Percentiles rank a stretch among this genome's conserved stretches.
These are phyloP conservation scores for Halocynthia aurantium DNA, from an alignment of 23 tunicate species.

Conservation along the genomic window DNA sequence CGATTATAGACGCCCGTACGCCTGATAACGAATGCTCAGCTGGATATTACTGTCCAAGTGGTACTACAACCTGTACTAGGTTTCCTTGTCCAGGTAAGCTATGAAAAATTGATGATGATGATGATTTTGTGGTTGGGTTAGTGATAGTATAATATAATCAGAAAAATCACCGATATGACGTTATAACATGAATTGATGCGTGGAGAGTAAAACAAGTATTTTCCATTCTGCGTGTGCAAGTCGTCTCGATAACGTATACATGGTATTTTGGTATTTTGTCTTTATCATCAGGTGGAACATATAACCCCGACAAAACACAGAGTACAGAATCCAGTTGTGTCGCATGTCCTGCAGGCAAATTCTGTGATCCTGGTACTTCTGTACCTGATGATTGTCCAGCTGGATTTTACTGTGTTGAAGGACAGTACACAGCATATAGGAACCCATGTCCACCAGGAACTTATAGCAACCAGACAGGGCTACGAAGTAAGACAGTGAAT, in stretches of 20 bases:
- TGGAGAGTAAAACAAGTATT: no score
- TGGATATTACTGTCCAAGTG: constrained; percentile 78
- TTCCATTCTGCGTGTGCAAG: no score
- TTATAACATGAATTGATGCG: no score
- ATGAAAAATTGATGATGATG: no score
- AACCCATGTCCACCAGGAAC: constrained; percentile 96
- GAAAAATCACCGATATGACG: no score
- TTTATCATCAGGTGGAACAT: constrained; percentile 52
- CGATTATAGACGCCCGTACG: constrained; percentile 27
- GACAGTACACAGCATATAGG: constrained; percentile 48
- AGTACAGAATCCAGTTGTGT: constrained; percentile 27
- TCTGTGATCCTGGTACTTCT: constrained; percentile 17
- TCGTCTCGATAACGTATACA: no score
- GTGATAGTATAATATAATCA: no score
- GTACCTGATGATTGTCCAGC: constrained; percentile 34
- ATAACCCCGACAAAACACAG: constrained; percentile 22
- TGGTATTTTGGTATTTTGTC: neutral
- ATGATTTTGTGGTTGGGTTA: no score
- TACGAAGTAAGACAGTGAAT: constrained; percentile 31
- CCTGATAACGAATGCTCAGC: constrained; percentile 29
- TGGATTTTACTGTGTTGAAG: constrained; percentile 79
- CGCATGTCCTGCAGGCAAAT: constrained; percentile 34
- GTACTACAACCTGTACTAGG: constrained; percentile 50
- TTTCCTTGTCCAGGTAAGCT: constrained; percentile 79
- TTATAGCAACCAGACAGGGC: constrained; percentile 54